These are phyloP conservation scores for Callionymus lyra DNA, from an alignment of 2,113 vertebrate genomes.

Conservation along the genomic window DNA sequence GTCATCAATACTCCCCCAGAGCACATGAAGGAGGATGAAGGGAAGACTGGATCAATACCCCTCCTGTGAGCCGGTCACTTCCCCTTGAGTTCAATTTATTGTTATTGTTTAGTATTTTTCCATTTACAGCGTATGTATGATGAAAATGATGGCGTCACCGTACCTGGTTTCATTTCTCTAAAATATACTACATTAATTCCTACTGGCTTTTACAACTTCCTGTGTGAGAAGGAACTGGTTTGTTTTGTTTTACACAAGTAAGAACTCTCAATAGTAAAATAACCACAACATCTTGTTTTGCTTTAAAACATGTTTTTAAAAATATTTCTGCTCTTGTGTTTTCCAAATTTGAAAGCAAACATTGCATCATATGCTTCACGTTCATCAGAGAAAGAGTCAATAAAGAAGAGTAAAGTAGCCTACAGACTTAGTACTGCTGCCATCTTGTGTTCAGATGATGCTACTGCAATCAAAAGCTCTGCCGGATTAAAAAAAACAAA, in stretches of 20 bases:
- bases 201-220: conserved; percentile 18
- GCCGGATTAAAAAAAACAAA: no score
- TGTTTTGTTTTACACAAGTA: neutral
- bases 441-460: no score
- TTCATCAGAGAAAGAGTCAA: no score
- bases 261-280: neutral
- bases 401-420: no score
- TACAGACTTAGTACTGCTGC: no score
- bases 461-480: no score
- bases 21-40: conserved; percentile 4
- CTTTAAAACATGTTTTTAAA: neutral
- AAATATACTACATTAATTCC: conserved; percentile 14
- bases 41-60: conserved; percentile 18
- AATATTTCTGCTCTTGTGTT: no score
- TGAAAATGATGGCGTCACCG: neutral
- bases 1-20: conserved; percentile 26
- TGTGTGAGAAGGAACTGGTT: conserved; percentile 13
- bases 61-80: conserved; percentile 5
- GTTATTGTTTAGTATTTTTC: no score
- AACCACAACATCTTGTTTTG: neutral
- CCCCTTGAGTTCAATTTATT: no score
- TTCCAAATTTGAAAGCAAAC: no score
- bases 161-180: neutral
- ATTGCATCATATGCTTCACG: no score
- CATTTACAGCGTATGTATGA: no score